Percentiles rank a stretch among this genome's conserved stretches.
phyloP scores from a whole-genome alignment of 2,113 vertebrate genomes.

The Oxyura jamaicensis region DNA sequence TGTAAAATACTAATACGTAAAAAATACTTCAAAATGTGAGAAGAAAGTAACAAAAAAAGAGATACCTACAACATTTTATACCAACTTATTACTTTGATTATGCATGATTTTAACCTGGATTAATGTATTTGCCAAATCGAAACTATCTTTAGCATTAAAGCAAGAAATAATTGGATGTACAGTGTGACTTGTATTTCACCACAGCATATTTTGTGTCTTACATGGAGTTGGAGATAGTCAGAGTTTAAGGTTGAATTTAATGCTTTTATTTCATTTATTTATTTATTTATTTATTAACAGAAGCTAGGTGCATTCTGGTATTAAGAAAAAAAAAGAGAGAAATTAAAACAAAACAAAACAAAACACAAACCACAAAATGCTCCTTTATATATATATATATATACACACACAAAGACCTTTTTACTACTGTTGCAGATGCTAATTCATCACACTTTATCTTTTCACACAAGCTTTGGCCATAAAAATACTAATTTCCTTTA shows the following conservation, averaged over 20 bases:
- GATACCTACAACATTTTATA: not conserved
- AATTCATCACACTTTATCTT: conserved; percentile 38
- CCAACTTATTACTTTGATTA: not conserved
- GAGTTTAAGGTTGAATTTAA: too few species aligned
- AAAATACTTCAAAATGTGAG: not conserved
- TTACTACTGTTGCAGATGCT: conserved; percentile 14
- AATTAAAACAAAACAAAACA: not conserved
- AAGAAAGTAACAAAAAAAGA: not conserved
- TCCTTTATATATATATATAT: not conserved
- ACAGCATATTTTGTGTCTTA: not conserved
- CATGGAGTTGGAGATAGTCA: not conserved
- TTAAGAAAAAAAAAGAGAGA: not conserved
- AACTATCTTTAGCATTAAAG: not conserved
- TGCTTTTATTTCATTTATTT: not conserved
- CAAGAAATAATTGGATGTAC: not conserved
- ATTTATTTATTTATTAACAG: not conserved
- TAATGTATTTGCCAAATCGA: not conserved
- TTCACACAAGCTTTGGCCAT: not conserved
- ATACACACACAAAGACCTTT: not conserved
- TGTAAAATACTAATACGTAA: not conserved
- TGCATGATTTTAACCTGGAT: not conserved
- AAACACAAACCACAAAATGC: not conserved
- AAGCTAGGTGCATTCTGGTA: not conserved
- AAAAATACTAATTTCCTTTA: conserved; percentile 39
- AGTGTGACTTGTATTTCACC: not conserved